Percentiles rank a stretch among this genome's conserved stretches.
phyloP scores from a whole-genome alignment of 2,888 invertebrate species.

The Syritta pipiens region DNA sequence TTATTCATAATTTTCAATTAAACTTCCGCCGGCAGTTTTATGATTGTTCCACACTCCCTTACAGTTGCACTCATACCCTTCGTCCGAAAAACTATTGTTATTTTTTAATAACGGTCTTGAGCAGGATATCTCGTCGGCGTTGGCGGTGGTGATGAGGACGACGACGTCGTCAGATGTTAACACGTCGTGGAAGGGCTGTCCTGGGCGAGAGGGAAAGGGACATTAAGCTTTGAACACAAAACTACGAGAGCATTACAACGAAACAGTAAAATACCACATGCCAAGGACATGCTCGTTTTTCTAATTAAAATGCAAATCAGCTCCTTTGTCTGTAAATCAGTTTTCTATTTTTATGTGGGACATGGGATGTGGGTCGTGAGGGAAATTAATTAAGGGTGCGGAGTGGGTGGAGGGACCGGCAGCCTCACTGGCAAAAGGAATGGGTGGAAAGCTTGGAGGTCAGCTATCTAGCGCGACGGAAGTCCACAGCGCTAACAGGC shows the following conservation, averaged over 20 bases:
- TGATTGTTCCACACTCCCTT: too few relatives aligned
- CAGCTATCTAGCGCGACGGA: too few relatives aligned
- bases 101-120: conserved; percentile 52
- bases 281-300: conserved; percentile 43
- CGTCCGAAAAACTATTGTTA: conserved; percentile 62
- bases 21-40: conserved; percentile 21
- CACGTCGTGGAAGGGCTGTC: neutral
- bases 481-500: too few relatives aligned
- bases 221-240: conserved; percentile 25
- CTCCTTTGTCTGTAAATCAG: conserved; percentile 50
- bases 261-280: conserved; percentile 17
- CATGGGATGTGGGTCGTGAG: neutral
- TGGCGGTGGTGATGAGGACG: too few relatives aligned
- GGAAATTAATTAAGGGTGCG: neutral
- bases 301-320: conserved; percentile 66
- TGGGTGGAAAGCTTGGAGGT: too few relatives aligned
- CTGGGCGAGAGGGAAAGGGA: too few relatives aligned
- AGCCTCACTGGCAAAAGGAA: too few relatives aligned
- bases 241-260: conserved; percentile 29
- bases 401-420: too few relatives aligned
- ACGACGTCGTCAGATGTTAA: too few relatives aligned
- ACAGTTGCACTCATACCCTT: too few relatives aligned
- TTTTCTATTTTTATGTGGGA: conserved; percentile 6
- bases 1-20: conserved; percentile 60
- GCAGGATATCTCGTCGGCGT: conserved; percentile 33